Evolutionary conservation across 2,888 invertebrate species (phyloP), one percentile per base, ranked within the genome.

Genomic region (Platycheirus albimanus): DNA sequence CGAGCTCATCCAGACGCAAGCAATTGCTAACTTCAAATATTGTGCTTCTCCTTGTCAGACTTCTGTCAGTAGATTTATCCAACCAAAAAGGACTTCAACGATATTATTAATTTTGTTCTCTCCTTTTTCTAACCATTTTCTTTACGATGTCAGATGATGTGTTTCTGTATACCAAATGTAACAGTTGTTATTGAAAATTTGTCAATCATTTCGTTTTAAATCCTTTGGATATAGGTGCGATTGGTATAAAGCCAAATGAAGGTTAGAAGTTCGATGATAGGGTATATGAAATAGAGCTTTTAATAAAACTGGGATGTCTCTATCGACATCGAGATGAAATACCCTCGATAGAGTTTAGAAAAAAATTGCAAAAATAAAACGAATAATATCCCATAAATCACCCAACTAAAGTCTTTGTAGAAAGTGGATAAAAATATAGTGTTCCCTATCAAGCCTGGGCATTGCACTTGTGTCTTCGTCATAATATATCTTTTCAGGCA

Each of bases 151-250:
- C 24, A n/a, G n/a, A n/a, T 24, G 24, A 24, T 33, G 8, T 33
- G 30, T 33, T 2, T 7, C 30, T 4, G 24, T 4, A 24, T 5
- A 24, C 5, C 24, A n/a, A n/a, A 24, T 24, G 33, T 36, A 41
- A 11, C 63, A 54, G 63, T 47, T 69, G 67, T 76, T 81, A 81
- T 81, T 81, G 66, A 71, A 63, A 77, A 77, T 77, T 81, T 81
- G 81, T 81, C 80, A 81, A 81, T 81, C 76, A 81, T 66, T 81
- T 76, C 30, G 56, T 47, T 66, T 33, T 24, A 41, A 81, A 43
- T 43, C 47, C 56, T 17, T 30, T 36, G 66, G 38, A 2, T 56
- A 13, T 4, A 1, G 33, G 41, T 45, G 33, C 15, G 36, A 52
- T 11, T n/a, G 15, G 10, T 47, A 20, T 41, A n/a, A 49, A 28